A percentile compares a stretch with the other conserved stretches of the same genome.
These are phyloP conservation scores for Patella ulyssiponensis DNA, from an alignment of 2,888 invertebrate species.

Conservation along the genomic window DNA sequence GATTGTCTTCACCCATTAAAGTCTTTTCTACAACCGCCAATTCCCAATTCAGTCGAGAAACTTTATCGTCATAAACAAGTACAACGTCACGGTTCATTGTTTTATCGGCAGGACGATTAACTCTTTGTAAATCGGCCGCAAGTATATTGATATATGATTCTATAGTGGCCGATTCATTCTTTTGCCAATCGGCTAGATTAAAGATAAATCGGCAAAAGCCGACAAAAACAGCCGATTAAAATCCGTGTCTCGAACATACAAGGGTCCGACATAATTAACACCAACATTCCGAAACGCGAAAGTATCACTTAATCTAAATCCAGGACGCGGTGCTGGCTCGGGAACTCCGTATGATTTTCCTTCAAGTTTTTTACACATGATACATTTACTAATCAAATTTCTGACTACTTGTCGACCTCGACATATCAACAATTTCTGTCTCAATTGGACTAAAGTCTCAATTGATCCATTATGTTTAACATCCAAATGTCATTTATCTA, in stretches of 20 bases:
- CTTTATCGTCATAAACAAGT: neutral
- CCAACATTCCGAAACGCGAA: neutral
- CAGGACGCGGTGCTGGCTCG: neutral
- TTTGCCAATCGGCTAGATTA: neutral
- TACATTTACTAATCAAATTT: neutral
- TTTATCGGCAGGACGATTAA: no score
- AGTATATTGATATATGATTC: no score
- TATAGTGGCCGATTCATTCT: no score
- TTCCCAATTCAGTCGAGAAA: constrained; percentile 3
- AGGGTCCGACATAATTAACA: constrained; percentile 3
- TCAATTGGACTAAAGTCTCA: neutral
- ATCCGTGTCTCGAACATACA: neutral
- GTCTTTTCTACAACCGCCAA: no score
- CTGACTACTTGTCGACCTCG: neutral
- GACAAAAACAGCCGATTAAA: no score
- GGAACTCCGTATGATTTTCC: no score
- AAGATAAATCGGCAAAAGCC: no score
- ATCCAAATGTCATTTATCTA: neutral
- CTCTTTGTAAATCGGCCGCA: no score
- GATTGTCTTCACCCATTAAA: no score
- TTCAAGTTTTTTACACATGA: neutral
- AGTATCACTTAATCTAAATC: constrained; percentile 2
- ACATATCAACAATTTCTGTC: neutral
- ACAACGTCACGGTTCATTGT: neutral
- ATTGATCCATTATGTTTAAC: neutral